Evolutionary conservation across 2,113 vertebrate species (phyloP).

Genomic region (Stegostoma tigrinum): DNA sequence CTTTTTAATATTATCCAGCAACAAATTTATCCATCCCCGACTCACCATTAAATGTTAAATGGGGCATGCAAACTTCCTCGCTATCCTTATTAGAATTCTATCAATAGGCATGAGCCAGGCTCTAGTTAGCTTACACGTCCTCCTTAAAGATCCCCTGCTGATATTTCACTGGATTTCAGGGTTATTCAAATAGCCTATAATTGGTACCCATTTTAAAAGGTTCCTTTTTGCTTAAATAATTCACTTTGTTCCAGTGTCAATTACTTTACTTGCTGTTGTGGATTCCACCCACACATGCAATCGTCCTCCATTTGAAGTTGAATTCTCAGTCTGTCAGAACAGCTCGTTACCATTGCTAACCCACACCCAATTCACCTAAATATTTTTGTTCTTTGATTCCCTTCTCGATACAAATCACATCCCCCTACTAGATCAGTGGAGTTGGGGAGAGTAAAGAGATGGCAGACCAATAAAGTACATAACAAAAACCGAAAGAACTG

Average conservation of each 20-base stretch:
- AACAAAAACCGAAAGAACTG: too few relatives aligned
- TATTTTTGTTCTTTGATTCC: not conserved
- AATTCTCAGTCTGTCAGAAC: not conserved
- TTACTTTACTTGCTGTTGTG: not conserved
- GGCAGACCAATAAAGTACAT: too few relatives aligned
- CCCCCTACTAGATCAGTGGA: not conserved
- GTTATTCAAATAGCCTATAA: slow-evolving; percentile 6
- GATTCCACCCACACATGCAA: not conserved
- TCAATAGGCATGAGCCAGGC: not conserved
- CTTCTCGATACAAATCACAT: not conserved
- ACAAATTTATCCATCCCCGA: not conserved
- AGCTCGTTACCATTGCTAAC: not conserved
- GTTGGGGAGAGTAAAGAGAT: too few relatives aligned
- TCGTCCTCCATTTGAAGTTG: not conserved
- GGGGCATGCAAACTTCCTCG: not conserved
- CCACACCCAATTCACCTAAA: not conserved
- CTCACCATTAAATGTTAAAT: not conserved
- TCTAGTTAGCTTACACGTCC: not conserved
- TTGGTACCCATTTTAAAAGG: not conserved
- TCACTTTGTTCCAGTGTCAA: slow-evolving; percentile 1
- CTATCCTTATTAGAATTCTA: not conserved
- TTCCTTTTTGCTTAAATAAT: not conserved
- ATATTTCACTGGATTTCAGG: not conserved
- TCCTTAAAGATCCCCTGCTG: not conserved
- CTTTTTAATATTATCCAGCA: not conserved